A percentile compares a stretch with the other conserved stretches of the same genome.
Evolutionary conservation across 2,888 invertebrate species (phyloP).

Genomic region (Ichneumon xanthorius): DNA sequence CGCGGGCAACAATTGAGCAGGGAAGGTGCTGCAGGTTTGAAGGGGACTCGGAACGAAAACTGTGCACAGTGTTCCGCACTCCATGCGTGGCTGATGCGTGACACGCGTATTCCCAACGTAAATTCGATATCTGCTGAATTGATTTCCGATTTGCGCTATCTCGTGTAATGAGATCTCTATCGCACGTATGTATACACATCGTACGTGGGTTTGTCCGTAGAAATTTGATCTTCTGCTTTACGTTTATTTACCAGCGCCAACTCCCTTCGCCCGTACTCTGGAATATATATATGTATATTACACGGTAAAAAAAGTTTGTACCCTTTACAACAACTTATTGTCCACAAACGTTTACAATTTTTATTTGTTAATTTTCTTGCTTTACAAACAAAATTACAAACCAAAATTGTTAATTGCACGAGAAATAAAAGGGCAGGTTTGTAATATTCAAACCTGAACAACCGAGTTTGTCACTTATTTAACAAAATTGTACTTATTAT

Average conservation of each 20-base stretch:
- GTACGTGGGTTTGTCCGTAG: background rate
- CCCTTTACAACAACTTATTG: too few species aligned
- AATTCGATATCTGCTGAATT: slow-evolving; percentile 28
- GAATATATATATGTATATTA: too few species aligned
- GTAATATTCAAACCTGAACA: too few species aligned
- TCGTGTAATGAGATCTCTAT: background rate
- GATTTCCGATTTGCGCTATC: slow-evolving; percentile 30
- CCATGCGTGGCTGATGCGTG: slow-evolving; percentile 22
- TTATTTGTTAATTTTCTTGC: too few species aligned
- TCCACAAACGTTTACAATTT: too few species aligned
- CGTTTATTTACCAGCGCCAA: background rate
- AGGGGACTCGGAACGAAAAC: slow-evolving; percentile 3
- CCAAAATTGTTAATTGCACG: too few species aligned
- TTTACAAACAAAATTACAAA: too few species aligned
- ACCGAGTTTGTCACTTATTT: too few species aligned
- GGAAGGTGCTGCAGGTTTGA: background rate
- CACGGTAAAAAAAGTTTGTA: too few species aligned
- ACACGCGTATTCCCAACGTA: slow-evolving; percentile 15
- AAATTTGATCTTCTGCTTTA: background rate
- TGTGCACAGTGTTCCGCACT: slow-evolving; percentile 34
- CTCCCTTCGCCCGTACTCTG: background rate
- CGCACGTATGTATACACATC: background rate
- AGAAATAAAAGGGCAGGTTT: too few species aligned
- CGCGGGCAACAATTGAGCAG: slow-evolving; percentile 24
- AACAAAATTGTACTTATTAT: too few species aligned